phyloP scores from a whole-genome alignment of 1,140 invertebrate genomes.

The Ceratina japonica region DNA sequence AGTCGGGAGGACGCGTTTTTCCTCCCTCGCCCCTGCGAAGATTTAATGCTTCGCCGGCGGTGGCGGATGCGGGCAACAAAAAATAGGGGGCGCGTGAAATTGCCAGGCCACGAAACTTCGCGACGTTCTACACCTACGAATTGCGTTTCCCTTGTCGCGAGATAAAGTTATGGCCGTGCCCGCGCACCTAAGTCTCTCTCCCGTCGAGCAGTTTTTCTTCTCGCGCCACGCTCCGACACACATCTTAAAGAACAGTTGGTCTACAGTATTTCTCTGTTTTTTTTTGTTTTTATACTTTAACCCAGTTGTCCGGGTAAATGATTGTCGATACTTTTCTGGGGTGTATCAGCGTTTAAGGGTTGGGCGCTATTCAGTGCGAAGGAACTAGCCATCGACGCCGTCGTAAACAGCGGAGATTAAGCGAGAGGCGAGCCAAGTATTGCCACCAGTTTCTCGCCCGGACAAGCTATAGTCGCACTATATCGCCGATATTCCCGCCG shows the following conservation, averaged over 20 bases:
- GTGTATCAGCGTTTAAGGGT: neutral
- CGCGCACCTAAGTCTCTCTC: too few relatives aligned
- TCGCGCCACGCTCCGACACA: too few relatives aligned
- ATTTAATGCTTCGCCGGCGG: neutral
- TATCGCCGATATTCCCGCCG: constrained; percentile 11
- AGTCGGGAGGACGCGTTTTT: neutral
- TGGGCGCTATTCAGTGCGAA: too few relatives aligned
- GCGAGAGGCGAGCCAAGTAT: neutral
- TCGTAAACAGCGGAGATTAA: constrained; percentile 13
- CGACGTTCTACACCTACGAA: constrained; percentile 10
- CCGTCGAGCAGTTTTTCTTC: too few relatives aligned
- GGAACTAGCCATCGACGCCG: neutral
- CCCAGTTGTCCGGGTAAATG: too few relatives aligned
- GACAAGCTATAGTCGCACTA: neutral
- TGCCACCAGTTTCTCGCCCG: neutral
- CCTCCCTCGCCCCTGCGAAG: neutral
- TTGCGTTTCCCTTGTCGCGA: constrained; percentile 11
- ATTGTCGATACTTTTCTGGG: neutral
- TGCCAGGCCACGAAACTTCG: constrained; percentile 16
- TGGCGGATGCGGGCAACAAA: neutral
- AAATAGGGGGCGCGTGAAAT: constrained; percentile 9
- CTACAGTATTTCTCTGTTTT: too few relatives aligned
- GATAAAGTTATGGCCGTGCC: constrained; percentile 10
- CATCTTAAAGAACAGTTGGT: too few relatives aligned
- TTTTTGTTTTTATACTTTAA: too few relatives aligned